Evolutionary conservation across 2,888 invertebrate species (phyloP).

Genomic region (Eumerus sabulonum): DNA sequence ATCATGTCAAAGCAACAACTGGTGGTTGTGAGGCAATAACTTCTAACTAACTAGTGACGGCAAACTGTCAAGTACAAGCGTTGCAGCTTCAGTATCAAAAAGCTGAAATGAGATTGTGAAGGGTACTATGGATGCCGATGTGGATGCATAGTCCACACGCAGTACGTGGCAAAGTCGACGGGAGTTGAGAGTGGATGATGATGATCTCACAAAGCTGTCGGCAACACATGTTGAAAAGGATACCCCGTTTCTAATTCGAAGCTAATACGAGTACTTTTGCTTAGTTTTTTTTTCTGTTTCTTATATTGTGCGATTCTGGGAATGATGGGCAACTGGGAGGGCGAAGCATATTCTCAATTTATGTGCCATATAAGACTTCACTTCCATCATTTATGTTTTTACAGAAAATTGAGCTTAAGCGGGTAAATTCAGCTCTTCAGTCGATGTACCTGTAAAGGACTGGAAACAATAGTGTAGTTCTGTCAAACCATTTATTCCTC

Average conservation of each 20-base stretch:
- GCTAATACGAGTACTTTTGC: conserved; percentile 23
- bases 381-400: too few species aligned
- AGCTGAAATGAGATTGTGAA: neutral
- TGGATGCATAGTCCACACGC: neutral
- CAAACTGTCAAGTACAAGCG: conserved; percentile 39
- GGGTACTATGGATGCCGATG: neutral
- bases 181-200: conserved; percentile 20
- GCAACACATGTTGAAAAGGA: conserved; percentile 23
- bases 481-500: too few species aligned
- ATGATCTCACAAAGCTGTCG: conserved; percentile 55
- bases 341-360: too few species aligned
- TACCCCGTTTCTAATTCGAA: conserved; percentile 28
- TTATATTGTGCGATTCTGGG: too few species aligned
- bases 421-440: too few species aligned
- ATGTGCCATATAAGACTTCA: too few species aligned
- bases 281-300: neutral
- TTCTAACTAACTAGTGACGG: conserved; percentile 31
- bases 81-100: conserved; percentile 8
- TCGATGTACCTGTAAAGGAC: too few species aligned
- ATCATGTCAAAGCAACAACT: conserved; percentile 56
- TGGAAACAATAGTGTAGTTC: too few species aligned
- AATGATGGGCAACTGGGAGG: too few species aligned
- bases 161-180: conserved; percentile 50
- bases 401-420: too few species aligned
- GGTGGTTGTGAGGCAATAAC: conserved; percentile 37